These are phyloP conservation scores for Sarcophaga carnaria DNA, from an alignment of 2,888 invertebrate genomes.

Conservation along the genomic window DNA sequence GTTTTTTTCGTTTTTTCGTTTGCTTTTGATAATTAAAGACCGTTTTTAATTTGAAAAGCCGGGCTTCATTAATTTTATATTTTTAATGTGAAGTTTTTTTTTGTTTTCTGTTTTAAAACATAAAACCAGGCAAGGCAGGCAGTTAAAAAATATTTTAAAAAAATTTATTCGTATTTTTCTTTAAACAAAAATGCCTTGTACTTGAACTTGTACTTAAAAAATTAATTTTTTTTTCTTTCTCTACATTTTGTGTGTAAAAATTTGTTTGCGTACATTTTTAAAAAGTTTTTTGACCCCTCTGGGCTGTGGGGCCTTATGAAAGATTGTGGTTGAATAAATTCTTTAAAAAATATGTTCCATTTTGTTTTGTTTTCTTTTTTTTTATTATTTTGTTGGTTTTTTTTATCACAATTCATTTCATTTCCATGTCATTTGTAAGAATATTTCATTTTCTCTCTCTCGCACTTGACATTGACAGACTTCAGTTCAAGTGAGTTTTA, in stretches of 20 bases:
- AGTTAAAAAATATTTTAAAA: too few relatives aligned
- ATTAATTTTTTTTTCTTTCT: not conserved
- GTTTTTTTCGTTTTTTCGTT: too few relatives aligned
- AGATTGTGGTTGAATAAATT: not conserved
- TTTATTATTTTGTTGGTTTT: not conserved
- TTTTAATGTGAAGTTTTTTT: too few relatives aligned
- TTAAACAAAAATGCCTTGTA: not conserved
- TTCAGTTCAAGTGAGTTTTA: conserved; percentile 5
- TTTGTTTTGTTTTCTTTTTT: not conserved
- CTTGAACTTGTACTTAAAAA: conserved; percentile 34
- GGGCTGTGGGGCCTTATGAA: not conserved
- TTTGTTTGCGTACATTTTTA: conserved; percentile 1
- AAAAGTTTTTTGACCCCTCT: conserved; percentile 39
- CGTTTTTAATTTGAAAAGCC: too few relatives aligned
- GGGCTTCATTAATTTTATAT: too few relatives aligned
- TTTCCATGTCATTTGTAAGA: too few relatives aligned
- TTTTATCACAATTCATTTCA: conserved; percentile 13
- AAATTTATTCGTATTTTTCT: too few relatives aligned
- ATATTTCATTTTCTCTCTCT: too few relatives aligned
- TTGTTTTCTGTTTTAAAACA: too few relatives aligned
- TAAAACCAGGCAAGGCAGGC: too few relatives aligned
- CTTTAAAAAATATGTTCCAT: not conserved
- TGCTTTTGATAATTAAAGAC: too few relatives aligned
- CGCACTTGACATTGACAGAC: conserved; percentile 53
- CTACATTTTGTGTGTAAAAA: too few relatives aligned